phyloP scores from a whole-genome alignment of 2,113 vertebrate species.

The Montifringilla adamsi region DNA sequence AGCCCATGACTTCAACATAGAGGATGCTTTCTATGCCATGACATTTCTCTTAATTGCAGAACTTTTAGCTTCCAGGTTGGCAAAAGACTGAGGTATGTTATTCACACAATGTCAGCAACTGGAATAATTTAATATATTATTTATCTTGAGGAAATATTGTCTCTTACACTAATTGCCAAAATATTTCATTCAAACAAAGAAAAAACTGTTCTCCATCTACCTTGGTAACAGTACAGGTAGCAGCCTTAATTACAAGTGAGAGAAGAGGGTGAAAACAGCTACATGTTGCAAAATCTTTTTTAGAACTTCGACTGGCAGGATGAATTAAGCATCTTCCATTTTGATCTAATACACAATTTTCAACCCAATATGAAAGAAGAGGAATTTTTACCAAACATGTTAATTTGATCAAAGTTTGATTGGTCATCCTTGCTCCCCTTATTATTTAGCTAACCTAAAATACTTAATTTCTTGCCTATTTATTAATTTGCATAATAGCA shows the following conservation, averaged over 20 bases:
- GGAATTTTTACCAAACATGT: neutral
- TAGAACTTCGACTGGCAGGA: neutral
- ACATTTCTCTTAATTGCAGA: neutral
- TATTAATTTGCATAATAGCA: slow-evolving; percentile 23
- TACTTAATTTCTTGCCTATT: neutral
- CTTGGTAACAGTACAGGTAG: neutral
- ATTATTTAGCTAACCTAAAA: slow-evolving; percentile 5
- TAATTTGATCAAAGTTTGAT: neutral
- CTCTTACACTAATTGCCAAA: neutral
- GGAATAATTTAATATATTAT: neutral
- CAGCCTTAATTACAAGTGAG: neutral
- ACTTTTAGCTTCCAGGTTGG: neutral
- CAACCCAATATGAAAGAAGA: neutral
- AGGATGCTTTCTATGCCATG: neutral
- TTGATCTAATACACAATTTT: neutral
- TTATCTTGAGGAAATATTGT: neutral
- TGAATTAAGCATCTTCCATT: neutral
- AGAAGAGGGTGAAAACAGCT: neutral
- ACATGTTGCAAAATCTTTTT: neutral
- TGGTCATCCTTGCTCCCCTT: neutral
- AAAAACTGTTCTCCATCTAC: neutral
- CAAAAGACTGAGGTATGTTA: neutral
- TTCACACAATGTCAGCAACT: neutral
- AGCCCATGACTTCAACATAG: neutral
- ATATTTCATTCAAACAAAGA: neutral